A percentile compares a stretch with the other conserved stretches of the same genome.
phyloP scores from a whole-genome alignment of 2,797 vertebrate genomes.

The Caiman crocodilus region DNA sequence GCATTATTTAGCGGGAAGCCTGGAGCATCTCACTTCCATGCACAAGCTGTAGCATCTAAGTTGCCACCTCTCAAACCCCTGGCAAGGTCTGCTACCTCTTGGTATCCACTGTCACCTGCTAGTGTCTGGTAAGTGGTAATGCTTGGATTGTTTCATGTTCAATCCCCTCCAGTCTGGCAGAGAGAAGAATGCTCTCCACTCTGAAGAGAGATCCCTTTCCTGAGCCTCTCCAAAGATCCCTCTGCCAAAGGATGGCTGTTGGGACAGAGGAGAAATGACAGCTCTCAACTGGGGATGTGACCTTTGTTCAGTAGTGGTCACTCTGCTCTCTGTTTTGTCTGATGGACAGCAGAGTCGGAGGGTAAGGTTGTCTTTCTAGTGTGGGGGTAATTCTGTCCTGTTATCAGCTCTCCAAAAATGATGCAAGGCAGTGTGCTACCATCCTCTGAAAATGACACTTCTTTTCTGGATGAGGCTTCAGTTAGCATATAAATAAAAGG shows the following conservation, averaged over 20 bases:
- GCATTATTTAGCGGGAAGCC: background rate
- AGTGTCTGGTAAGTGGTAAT: background rate
- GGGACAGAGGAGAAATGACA: too few species aligned
- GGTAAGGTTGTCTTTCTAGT: background rate
- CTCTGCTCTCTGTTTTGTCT: background rate
- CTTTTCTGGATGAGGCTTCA: background rate
- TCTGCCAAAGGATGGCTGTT: background rate
- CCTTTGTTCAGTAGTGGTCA: background rate
- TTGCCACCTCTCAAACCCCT: background rate
- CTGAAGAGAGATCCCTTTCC: background rate
- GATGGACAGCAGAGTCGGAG: background rate
- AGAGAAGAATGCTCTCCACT: background rate
- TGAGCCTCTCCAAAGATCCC: background rate
- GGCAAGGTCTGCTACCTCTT: background rate
- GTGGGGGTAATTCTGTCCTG: too few species aligned
- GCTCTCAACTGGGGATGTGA: background rate
- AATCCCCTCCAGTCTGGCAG: background rate
- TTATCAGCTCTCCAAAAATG: background rate
- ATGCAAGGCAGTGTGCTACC: background rate
- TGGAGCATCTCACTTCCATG: background rate
- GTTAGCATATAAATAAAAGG: background rate
- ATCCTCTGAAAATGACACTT: background rate
- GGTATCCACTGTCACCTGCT: background rate
- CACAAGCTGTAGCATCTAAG: background rate
- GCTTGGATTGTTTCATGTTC: background rate